phyloP scores from a whole-genome alignment of 2,797 vertebrate genomes.

The Telmatherina bonti region DNA sequence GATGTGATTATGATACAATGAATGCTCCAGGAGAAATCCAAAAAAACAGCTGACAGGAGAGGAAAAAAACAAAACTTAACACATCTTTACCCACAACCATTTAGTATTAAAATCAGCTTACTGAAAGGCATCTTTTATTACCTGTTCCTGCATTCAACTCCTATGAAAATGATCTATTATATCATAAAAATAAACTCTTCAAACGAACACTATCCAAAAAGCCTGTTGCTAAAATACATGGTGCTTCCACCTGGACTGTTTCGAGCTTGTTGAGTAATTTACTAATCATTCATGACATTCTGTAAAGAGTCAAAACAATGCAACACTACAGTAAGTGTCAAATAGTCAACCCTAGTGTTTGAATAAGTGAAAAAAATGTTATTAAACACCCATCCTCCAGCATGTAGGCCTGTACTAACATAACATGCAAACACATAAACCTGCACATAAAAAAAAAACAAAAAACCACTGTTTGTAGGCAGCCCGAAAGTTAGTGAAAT shows the following conservation, averaged over 20 bases:
- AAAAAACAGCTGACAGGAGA: constrained; percentile 27
- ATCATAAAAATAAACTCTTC: not conserved
- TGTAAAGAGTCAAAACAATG: not conserved
- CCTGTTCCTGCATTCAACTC: not conserved
- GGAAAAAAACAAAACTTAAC: constrained; percentile 19
- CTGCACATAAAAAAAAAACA: constrained; percentile 44
- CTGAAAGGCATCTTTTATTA: not conserved
- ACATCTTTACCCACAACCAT: constrained; percentile 15
- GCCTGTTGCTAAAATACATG: constrained; percentile 1
- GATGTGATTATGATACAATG: constrained; percentile 35
- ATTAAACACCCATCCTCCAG: too few relatives aligned
- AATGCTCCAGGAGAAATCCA: constrained; percentile 32
- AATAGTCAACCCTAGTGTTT: too few relatives aligned
- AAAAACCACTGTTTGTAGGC: constrained; percentile 50
- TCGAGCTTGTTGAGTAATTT: not conserved
- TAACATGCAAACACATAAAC: constrained; percentile 24
- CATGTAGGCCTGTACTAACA: constrained; percentile 18
- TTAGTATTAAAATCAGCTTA: not conserved
- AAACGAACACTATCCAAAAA: not conserved
- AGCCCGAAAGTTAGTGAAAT: constrained; percentile 67
- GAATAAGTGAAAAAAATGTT: too few relatives aligned
- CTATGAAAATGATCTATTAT: not conserved
- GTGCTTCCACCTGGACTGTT: not conserved
- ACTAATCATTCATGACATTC: not conserved
- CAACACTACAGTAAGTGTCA: not conserved